Evolutionary conservation across 2,888 invertebrate species (phyloP).

Genomic region (Dicyrtomina minuta): DNA sequence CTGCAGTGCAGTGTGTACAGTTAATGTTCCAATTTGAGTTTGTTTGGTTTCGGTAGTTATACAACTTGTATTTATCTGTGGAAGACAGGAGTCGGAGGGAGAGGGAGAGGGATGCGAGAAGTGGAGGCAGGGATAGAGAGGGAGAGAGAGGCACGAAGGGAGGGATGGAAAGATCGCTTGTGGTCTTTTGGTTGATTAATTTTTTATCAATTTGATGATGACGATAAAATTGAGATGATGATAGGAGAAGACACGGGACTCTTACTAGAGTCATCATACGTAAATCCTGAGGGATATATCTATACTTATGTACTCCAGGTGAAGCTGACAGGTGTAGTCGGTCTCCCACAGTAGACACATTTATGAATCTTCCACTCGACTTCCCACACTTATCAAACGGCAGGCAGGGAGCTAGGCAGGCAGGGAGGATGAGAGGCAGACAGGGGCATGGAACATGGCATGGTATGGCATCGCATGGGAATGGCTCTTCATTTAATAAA

Average conservation of each 20-base stretch:
- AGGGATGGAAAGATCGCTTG: background rate
- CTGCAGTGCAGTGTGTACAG: no score
- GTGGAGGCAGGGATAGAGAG: no score
- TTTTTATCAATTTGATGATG: conserved; percentile 27
- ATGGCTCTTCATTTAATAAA: no score
- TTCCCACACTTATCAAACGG: conserved; percentile 16
- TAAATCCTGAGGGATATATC: background rate
- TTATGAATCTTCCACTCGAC: conserved; percentile 34
- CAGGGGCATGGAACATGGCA: no score
- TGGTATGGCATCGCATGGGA: background rate
- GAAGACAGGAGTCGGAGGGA: no score
- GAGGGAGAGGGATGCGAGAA: no score
- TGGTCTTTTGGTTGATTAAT: conserved; percentile 21
- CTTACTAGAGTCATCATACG: conserved; percentile 5
- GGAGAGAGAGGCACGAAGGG: no score
- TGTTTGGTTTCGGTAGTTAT: no score
- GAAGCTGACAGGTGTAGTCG: conserved; percentile 31
- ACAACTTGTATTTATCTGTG: no score
- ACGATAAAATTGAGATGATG: background rate
- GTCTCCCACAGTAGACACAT: conserved; percentile 35
- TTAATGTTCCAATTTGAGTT: no score
- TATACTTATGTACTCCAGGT: conserved; percentile 13
- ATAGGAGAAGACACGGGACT: background rate
- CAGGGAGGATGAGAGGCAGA: background rate
- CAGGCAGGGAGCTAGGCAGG: background rate